A percentile compares a stretch with the other conserved stretches of the same genome.
phyloP scores from a whole-genome alignment of 2,888 invertebrate species.

The Byasa hedistus region DNA sequence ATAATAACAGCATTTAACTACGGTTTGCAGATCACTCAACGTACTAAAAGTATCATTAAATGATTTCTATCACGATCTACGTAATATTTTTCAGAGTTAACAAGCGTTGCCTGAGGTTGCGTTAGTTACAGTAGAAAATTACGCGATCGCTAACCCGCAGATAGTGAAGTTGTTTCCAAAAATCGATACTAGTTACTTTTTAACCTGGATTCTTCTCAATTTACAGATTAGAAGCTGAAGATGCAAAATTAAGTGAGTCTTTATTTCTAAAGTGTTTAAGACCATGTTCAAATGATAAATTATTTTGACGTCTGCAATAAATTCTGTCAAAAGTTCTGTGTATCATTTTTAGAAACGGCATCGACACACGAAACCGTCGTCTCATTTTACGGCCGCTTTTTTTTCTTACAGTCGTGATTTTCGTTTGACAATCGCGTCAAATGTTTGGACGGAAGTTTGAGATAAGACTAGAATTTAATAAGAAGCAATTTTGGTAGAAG shows the following conservation, averaged over 20 bases:
- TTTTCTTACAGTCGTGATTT: constrained; percentile 19
- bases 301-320: constrained; percentile 33
- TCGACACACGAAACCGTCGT: constrained; percentile 58
- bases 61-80: too few species aligned
- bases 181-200: constrained; percentile 50
- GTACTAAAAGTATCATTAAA: too few species aligned
- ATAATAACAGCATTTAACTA: too few species aligned
- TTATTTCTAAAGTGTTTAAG: constrained; percentile 12
- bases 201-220: background rate
- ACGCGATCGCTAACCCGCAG: constrained; percentile 44
- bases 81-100: too few species aligned
- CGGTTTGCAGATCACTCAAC: too few species aligned
- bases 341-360: constrained; percentile 60
- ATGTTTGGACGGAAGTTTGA: constrained; percentile 25
- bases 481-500: background rate
- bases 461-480: constrained; percentile 15
- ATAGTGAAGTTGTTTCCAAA: constrained; percentile 57
- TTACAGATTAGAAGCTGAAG: background rate
- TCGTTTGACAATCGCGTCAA: constrained; percentile 23
- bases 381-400: constrained; percentile 33
- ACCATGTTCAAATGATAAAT: constrained; percentile 36
- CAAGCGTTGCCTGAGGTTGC: background rate
- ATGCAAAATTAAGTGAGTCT: constrained; percentile 1
- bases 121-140: constrained; percentile 33
- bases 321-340: constrained; percentile 37